Conservation (phyloP, 2,113 vertebrate species). For the Mastomys natalensis region DNA sequence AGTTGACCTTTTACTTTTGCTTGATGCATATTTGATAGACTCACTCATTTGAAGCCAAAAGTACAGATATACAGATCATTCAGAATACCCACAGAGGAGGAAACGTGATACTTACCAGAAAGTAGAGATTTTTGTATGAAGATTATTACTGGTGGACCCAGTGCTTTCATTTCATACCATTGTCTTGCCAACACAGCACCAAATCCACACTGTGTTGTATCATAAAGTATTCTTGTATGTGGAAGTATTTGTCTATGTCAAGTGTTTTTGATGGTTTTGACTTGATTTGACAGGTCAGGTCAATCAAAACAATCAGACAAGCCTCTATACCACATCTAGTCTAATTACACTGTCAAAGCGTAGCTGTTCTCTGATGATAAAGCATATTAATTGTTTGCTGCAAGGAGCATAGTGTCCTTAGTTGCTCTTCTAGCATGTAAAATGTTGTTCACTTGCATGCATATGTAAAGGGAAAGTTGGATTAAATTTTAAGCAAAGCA, state of each 20-base stretch:
- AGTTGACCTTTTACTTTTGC: background rate
- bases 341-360: slow-evolving; percentile 71
- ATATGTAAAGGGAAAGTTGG: slow-evolving; percentile 69
- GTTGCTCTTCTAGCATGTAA: slow-evolving; percentile 48
- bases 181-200: background rate
- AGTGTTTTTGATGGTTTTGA: slow-evolving; percentile 69
- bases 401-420: slow-evolving; percentile 45
- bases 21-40: background rate
- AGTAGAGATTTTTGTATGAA: background rate
- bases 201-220: background rate
- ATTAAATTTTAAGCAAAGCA: slow-evolving; percentile 79
- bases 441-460: slow-evolving; percentile 60
- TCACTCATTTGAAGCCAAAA: background rate
- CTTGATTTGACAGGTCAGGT: slow-evolving; percentile 73
- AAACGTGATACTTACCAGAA: background rate
- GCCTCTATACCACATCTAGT: background rate
- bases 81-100: background rate
- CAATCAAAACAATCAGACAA: slow-evolving; percentile 75
- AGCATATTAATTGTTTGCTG: slow-evolving; percentile 72
- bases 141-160: background rate
- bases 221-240: slow-evolving; percentile 32
- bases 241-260: slow-evolving; percentile 58
- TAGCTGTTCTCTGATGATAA: slow-evolving; percentile 61
- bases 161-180: background rate
- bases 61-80: background rate